phyloP scores from a whole-genome alignment of 2,113 vertebrate species.

The Pygoscelis adeliae region DNA sequence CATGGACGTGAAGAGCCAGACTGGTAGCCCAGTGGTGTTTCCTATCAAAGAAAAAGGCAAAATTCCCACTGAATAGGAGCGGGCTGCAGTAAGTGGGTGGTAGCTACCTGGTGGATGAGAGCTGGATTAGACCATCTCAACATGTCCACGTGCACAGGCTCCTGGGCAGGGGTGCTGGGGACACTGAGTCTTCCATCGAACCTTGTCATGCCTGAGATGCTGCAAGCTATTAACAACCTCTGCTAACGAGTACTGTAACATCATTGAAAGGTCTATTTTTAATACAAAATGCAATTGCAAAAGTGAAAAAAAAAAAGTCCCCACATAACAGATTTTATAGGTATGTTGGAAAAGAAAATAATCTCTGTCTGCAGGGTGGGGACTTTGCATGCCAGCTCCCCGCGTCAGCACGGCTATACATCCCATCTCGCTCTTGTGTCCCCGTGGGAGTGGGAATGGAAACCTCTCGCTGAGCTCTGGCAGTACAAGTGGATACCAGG shows the following conservation, averaged over 20 bases:
- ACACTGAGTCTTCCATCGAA: not conserved
- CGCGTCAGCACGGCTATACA: not conserved
- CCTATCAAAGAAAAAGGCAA: not conserved
- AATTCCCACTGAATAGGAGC: not conserved
- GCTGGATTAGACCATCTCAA: not conserved
- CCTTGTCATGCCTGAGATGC: not conserved
- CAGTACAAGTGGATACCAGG: not conserved
- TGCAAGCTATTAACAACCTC: not conserved
- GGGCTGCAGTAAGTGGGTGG: not conserved
- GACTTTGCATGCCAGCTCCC: not conserved
- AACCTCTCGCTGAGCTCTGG: constrained; percentile 25
- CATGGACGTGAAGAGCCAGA: not conserved
- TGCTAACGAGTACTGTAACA: not conserved
- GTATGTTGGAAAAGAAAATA: constrained; percentile 25
- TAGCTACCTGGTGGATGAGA: not conserved
- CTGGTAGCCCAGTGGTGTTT: not conserved
- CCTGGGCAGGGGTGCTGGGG: not conserved
- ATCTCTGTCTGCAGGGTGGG: not conserved
- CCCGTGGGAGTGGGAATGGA: constrained; percentile 10
- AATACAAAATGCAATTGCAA: not conserved
- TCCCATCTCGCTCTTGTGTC: not conserved
- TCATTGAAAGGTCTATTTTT: not conserved
- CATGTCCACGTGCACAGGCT: not conserved
- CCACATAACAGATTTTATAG: not conserved
- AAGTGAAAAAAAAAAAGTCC: not conserved